phyloP scores from a whole-genome alignment of 1,140 invertebrate species.

The Penaeus vannamei region DNA sequence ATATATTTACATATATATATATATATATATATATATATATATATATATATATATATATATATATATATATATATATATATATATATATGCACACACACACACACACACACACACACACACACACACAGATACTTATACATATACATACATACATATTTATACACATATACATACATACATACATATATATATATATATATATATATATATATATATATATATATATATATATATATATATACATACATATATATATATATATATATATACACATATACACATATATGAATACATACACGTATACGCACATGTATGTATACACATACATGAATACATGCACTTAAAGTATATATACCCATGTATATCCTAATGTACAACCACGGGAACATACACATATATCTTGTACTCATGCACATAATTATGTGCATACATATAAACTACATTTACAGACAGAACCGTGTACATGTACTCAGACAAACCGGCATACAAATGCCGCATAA shows the following conservation, averaged over 20 bases:
- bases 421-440: not conserved
- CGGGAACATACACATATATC: not conserved
- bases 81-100: no score
- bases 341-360: constrained; percentile 2
- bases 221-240: not conserved
- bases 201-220: no score
- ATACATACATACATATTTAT: no score
- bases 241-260: not conserved
- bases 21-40: no score
- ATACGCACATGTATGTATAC: not conserved
- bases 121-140: no score
- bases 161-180: no score
- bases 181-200: no score
- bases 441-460: not conserved
- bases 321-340: not conserved
- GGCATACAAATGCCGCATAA: not conserved
- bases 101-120: no score
- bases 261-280: no score
- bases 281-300: not conserved
- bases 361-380: not conserved
- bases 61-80: no score
- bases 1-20: no score
- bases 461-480: not conserved
- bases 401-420: not conserved
- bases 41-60: no score